Evolutionary conservation across 1,140 invertebrate genomes (phyloP).

Genomic region (Cotesia typhae): DNA sequence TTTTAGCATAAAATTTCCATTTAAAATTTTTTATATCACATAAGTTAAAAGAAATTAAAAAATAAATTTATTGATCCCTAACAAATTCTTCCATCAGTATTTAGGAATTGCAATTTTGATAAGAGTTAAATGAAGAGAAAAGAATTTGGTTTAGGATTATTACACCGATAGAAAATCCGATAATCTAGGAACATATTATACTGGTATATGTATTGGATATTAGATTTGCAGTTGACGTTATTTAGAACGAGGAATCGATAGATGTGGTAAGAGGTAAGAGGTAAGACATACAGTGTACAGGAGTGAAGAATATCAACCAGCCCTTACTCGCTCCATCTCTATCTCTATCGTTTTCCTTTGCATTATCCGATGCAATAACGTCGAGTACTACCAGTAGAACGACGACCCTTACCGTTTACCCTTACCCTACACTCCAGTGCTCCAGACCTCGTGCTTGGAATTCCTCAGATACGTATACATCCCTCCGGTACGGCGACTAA

Average conservation of each 20-base stretch:
- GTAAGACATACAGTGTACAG: conserved; percentile 6
- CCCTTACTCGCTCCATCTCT: too few species aligned
- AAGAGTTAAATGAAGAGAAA: too few species aligned
- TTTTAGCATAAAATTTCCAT: too few species aligned
- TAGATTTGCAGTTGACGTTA: conserved; percentile 6
- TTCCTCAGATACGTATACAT: conserved; percentile 19
- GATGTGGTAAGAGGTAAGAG: not conserved
- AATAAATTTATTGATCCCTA: too few species aligned
- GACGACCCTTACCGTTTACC: not conserved
- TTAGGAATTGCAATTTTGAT: too few species aligned
- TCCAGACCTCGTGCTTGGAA: conserved; percentile 1
- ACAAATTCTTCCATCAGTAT: too few species aligned
- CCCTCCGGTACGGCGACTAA: not conserved
- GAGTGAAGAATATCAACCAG: not conserved
- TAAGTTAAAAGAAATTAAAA: too few species aligned
- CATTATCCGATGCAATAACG: conserved; percentile 8
- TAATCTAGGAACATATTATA: not conserved
- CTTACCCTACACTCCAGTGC: too few species aligned
- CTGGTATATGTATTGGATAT: not conserved
- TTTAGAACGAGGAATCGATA: conserved; percentile 2
- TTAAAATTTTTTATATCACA: too few species aligned
- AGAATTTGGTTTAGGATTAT: not conserved
- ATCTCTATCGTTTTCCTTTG: not conserved
- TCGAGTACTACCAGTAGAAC: not conserved
- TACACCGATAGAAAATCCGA: not conserved